These are phyloP conservation scores for Petrocephalus schoutedeni DNA, from an alignment of 2,797 vertebrate species.

Conservation along the genomic window DNA sequence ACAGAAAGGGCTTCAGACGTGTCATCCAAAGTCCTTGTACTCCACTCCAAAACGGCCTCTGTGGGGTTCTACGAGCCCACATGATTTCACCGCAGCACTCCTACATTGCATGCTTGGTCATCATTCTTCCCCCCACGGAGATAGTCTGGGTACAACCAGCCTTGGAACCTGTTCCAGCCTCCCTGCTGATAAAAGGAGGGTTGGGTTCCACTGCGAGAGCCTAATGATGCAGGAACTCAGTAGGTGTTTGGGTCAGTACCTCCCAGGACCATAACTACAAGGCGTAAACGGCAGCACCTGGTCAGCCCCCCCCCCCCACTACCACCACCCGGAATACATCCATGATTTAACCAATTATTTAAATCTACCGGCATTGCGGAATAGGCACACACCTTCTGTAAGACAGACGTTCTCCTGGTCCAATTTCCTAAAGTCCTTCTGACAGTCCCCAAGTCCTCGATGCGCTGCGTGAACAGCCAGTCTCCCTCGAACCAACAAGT, in stretches of 20 bases:
- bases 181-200: background rate
- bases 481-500: background rate
- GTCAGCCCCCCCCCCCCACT: background rate
- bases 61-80: background rate
- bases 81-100: background rate
- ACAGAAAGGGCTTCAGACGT: background rate
- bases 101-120: background rate
- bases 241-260: background rate
- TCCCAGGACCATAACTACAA: background rate
- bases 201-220: background rate
- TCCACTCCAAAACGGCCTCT: background rate
- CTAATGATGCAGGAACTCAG: background rate
- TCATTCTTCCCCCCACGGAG: background rate
- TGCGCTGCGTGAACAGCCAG: background rate
- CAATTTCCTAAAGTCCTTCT: background rate
- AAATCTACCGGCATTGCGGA: background rate
- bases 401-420: background rate
- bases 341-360: no score
- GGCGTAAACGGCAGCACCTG: background rate
- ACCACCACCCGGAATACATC: background rate
- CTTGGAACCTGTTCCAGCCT: background rate
- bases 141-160: background rate
- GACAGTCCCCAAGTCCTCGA: background rate
- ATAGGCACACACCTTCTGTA: background rate
- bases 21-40: background rate